phyloP scores from a whole-genome alignment of 2,113 vertebrate genomes.

The Amazona vittata region DNA sequence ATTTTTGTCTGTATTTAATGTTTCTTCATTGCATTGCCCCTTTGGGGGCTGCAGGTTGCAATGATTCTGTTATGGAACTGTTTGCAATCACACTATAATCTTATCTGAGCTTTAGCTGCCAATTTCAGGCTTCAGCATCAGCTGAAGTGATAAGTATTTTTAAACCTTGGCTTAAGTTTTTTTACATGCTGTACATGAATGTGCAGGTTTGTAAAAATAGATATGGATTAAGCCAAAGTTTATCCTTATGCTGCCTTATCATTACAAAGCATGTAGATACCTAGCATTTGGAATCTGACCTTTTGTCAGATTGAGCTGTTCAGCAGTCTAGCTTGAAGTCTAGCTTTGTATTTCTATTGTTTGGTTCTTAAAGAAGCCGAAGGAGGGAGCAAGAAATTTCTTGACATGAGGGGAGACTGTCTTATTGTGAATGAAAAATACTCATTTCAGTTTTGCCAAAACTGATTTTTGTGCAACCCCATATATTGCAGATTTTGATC shows the following conservation, averaged over 20 bases:
- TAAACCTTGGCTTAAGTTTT: background rate
- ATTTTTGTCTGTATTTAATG: background rate
- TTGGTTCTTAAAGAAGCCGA: background rate
- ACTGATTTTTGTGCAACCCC: background rate
- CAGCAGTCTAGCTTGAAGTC: background rate
- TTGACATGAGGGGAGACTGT: background rate
- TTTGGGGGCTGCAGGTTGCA: background rate
- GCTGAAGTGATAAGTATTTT: background rate
- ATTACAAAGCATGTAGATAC: background rate
- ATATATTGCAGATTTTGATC: background rate
- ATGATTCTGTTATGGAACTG: background rate
- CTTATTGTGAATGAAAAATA: background rate
- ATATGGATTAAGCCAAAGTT: background rate
- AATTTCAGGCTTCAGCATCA: background rate
- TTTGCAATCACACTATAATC: background rate
- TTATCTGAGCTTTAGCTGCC: background rate
- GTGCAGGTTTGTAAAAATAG: background rate
- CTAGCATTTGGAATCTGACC: background rate
- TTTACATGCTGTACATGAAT: background rate
- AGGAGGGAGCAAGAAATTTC: background rate
- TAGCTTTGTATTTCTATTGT: background rate
- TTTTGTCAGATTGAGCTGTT: background rate
- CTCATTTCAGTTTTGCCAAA: background rate
- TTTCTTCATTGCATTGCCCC: background rate
- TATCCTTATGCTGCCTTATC: background rate